phyloP scores from a whole-genome alignment of 2,797 vertebrate genomes.

The Coregonus suidteri region DNA sequence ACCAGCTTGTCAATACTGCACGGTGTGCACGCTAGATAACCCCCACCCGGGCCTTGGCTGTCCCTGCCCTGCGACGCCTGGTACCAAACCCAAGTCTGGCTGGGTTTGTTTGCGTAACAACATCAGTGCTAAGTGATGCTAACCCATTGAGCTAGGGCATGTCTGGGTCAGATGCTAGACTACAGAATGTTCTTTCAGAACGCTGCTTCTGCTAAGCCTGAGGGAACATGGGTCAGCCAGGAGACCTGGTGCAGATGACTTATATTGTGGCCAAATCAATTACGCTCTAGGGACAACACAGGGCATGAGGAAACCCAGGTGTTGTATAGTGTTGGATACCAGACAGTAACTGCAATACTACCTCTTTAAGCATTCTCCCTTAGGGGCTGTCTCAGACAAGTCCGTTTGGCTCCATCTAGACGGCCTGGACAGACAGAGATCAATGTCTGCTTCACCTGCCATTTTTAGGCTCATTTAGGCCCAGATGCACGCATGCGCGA shows the following conservation, averaged over 20 bases:
- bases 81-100: conserved; percentile 26
- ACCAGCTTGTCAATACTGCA: conserved; percentile 77
- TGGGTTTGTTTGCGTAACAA: conserved; percentile 40
- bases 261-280: not conserved
- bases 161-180: conserved; percentile 50
- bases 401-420: not conserved
- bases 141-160: conserved; percentile 46
- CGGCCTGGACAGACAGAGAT: not conserved
- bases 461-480: not conserved
- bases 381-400: not conserved
- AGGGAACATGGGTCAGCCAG: conserved; percentile 24
- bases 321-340: not conserved
- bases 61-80: conserved; percentile 36
- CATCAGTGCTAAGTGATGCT: conserved; percentile 29
- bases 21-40: conserved; percentile 60
- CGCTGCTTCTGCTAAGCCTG: conserved; percentile 36
- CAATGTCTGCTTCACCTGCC: not conserved
- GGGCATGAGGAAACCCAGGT: not conserved
- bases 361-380: not conserved
- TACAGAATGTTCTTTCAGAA: conserved; percentile 37
- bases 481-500: conserved; percentile 14
- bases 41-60: not conserved
- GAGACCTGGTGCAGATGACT: conserved; percentile 21
- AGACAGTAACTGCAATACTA: not conserved
- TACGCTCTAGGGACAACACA: not conserved